Conservation (phyloP, 2,888 invertebrate genomes). For the Lasius platythorax region DNA sequence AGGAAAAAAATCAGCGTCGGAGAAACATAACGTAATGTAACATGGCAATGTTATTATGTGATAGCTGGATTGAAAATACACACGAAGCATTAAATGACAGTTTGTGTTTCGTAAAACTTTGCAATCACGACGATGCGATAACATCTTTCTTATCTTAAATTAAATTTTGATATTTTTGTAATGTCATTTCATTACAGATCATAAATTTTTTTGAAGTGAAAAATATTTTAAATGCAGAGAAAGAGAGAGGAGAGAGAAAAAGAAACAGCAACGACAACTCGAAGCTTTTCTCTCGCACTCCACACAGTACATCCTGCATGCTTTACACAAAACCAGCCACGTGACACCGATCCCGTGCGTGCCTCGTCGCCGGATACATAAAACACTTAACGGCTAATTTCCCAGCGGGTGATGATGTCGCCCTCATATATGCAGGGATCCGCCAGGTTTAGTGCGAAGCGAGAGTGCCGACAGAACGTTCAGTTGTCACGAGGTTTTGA, state of each 20-base stretch:
- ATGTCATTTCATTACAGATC: not conserved
- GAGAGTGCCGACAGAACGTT: constrained; percentile 55
- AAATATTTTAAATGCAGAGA: not conserved
- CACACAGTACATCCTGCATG: not conserved
- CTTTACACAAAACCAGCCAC: constrained; percentile 56
- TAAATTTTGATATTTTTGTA: constrained; percentile 9
- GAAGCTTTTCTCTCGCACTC: not conserved
- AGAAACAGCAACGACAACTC: not conserved
- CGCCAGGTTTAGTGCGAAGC: constrained; percentile 30
- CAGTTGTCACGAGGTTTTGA: constrained; percentile 76
- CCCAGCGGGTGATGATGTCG: constrained; percentile 74
- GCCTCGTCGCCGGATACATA: constrained; percentile 79
- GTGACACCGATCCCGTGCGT: constrained; percentile 63
- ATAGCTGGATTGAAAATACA: not conserved
- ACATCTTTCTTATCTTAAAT: not conserved
- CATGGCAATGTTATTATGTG: constrained; percentile 21
- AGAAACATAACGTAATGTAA: constrained; percentile 35
- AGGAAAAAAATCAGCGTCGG: constrained; percentile 46
- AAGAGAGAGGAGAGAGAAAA: no score
- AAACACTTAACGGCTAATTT: constrained; percentile 83
- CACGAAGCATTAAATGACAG: not conserved
- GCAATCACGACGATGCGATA: not conserved
- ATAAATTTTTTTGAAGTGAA: not conserved
- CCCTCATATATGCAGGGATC: constrained; percentile 22
- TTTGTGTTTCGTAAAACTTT: not conserved